A percentile compares a stretch with the other conserved stretches of the same genome.
Conservation (phyloP, 2,888 invertebrate genomes). For the Microctonus brassicae region DNA sequence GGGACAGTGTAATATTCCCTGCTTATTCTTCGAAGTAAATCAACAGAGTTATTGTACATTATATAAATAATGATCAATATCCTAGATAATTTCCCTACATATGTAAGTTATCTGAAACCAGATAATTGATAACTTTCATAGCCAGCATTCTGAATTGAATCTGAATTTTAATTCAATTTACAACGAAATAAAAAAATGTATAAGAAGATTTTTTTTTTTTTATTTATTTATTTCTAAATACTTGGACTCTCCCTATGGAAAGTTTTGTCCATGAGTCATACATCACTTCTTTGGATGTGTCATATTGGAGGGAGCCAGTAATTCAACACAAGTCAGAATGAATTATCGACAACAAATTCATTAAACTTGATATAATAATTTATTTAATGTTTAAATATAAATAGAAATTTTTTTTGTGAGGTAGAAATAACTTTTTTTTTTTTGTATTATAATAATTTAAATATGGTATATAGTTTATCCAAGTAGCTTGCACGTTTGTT, state of each 20-base stretch:
- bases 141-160: not conserved
- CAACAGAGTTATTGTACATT: not conserved
- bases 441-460: not conserved
- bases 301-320: conserved; percentile 37
- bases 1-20: not conserved
- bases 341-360: not conserved
- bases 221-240: not conserved
- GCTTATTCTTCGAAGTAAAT: not conserved
- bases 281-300: conserved; percentile 58
- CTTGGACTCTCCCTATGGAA: conserved; percentile 12
- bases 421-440: no score
- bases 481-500: not conserved
- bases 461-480: not conserved
- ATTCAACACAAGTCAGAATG: not conserved
- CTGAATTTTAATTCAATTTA: not conserved
- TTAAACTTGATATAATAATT: not conserved
- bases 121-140: not conserved
- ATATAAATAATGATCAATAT: not conserved
- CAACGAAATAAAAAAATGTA: not conserved
- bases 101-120: not conserved
- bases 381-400: not conserved
- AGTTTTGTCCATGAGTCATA: conserved; percentile 38
- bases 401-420: no score
- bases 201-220: no score
- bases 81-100: not conserved